Percentiles rank a stretch among this genome's conserved stretches.
Conservation (phyloP, 2,797 vertebrate genomes). For the Siniperca undulata region DNA sequence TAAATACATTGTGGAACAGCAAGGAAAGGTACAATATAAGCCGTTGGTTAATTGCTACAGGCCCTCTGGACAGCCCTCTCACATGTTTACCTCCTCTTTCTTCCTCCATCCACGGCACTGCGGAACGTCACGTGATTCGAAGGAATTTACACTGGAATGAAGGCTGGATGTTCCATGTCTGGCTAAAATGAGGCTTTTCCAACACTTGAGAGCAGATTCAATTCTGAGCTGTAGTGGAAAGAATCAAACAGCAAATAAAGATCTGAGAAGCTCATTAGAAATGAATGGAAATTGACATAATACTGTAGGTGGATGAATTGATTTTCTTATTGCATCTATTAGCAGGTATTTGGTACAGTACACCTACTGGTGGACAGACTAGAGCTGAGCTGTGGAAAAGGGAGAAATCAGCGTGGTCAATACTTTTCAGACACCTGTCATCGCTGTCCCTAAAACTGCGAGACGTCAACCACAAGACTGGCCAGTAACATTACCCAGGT, state of each 20-base stretch:
- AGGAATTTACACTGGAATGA: slow-evolving; percentile 77
- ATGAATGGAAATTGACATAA: slow-evolving; percentile 58
- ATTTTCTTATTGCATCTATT: slow-evolving; percentile 50
- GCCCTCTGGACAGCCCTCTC: slow-evolving; percentile 23
- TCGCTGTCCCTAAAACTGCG: slow-evolving; percentile 31
- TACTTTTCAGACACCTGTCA: slow-evolving; percentile 58
- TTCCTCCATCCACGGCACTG: slow-evolving; percentile 20
- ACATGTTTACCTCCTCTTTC: slow-evolving; percentile 48
- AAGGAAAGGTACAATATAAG: not conserved
- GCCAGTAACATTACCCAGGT: slow-evolving; percentile 50
- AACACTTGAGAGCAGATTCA: slow-evolving; percentile 57
- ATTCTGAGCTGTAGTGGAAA: slow-evolving; percentile 74
- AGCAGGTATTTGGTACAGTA: slow-evolving; percentile 41
- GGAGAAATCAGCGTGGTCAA: slow-evolving; percentile 21
- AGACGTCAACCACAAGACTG: slow-evolving; percentile 33
- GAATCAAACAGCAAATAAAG: slow-evolving; percentile 60
- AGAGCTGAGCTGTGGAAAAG: slow-evolving; percentile 42
- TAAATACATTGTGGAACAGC: not conserved
- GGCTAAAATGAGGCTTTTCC: slow-evolving; percentile 66
- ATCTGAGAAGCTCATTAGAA: slow-evolving; percentile 57
- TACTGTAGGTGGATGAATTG: slow-evolving; percentile 25
- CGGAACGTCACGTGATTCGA: slow-evolving; percentile 39
- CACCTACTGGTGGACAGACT: slow-evolving; percentile 44
- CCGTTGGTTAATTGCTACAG: not conserved
- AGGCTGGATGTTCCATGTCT: slow-evolving; percentile 68